phyloP scores from a whole-genome alignment of 2,113 vertebrate genomes.

The Grantiella picta region DNA sequence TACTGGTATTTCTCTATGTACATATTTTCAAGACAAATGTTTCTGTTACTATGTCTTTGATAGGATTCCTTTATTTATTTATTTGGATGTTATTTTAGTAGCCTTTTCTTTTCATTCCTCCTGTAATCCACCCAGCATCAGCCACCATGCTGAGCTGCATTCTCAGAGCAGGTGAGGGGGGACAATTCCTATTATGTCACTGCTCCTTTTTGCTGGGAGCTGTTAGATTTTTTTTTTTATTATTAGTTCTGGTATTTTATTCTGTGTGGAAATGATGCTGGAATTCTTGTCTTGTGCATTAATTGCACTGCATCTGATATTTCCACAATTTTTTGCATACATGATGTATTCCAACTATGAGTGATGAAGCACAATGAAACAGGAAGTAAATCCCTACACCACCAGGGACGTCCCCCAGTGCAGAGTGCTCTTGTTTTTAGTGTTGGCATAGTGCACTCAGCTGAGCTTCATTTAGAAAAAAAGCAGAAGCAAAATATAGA shows the following conservation, averaged over 20 bases:
- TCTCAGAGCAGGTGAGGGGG: neutral
- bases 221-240: too few relatives aligned
- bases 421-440: neutral
- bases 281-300: neutral
- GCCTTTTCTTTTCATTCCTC: neutral
- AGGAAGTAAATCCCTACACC: neutral
- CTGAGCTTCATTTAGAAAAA: neutral
- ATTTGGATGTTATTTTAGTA: neutral
- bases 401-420: neutral
- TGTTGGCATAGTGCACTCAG: neutral
- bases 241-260: neutral
- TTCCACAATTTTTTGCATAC: neutral
- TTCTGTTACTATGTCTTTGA: neutral
- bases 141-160: fast-evolving
- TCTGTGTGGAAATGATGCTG: neutral
- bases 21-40: neutral
- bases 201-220: neutral
- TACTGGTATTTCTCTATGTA: neutral
- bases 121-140: neutral
- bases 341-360: neutral
- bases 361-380: neutral
- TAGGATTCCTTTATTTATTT: neutral
- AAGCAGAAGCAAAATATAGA: neutral
- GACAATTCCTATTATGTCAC: neutral
- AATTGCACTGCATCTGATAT: neutral